These are phyloP conservation scores for Rhodeus uyekii DNA, from an alignment of 2,797 vertebrate genomes.

Conservation along the genomic window DNA sequence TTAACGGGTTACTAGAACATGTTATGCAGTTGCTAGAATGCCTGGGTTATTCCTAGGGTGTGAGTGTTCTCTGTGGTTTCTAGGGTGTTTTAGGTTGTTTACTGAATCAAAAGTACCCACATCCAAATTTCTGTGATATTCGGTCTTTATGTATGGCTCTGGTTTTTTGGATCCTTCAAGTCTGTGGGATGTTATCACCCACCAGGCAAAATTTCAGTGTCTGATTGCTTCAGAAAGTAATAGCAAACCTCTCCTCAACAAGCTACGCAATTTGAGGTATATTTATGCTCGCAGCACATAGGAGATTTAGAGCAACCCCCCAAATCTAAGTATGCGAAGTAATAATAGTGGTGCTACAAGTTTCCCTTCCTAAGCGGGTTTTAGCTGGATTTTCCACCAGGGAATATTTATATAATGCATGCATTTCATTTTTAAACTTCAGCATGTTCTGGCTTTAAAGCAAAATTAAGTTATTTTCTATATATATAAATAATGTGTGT, in stretches of 20 bases:
- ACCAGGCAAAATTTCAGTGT: neutral
- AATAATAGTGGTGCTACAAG: neutral
- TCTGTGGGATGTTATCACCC: too few relatives aligned
- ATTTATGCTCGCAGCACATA: neutral
- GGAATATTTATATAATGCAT: neutral
- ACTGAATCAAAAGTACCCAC: neutral
- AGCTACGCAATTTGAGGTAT: neutral
- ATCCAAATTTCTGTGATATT: neutral
- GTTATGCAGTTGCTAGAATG: neutral
- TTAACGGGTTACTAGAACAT: neutral
- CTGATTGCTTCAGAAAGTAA: slow-evolving; percentile 20
- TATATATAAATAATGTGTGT: too few relatives aligned
- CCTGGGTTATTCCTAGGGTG: neutral
- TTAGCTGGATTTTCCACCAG: neutral
- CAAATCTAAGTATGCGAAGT: slow-evolving; percentile 14
- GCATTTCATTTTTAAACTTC: neutral
- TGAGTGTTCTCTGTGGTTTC: neutral
- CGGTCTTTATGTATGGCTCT: neutral
- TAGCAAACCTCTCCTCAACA: slow-evolving; percentile 20
- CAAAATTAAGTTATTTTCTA: neutral
- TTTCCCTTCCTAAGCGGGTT: neutral
- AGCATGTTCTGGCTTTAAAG: neutral
- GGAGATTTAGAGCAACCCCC: slow-evolving; percentile 13
- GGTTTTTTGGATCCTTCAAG: too few relatives aligned
- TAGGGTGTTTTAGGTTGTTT: neutral